Evolutionary conservation across 1,140 invertebrate species (phyloP).

Genomic region (Habropoda laboriosa): DNA sequence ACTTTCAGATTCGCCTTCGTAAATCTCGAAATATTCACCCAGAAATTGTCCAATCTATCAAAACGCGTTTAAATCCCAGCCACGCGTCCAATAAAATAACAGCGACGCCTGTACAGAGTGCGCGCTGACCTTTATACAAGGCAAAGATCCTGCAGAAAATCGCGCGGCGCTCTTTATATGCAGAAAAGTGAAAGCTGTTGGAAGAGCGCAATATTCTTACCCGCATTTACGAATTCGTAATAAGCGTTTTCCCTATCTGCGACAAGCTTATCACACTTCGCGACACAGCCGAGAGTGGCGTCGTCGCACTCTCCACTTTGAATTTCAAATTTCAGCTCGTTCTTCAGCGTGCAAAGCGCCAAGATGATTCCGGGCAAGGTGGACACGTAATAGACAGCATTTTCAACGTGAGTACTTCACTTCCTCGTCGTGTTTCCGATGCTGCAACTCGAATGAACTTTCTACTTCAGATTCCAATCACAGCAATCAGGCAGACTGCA

Average conservation of each 20-base stretch:
- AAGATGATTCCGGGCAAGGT: constrained; percentile 1
- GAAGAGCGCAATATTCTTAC: background rate
- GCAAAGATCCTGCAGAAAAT: constrained; percentile 5
- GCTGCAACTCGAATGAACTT: background rate
- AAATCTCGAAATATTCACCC: too few species aligned
- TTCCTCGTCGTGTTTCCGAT: too few species aligned
- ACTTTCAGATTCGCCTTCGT: too few species aligned
- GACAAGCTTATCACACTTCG: background rate
- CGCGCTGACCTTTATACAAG: constrained; percentile 11
- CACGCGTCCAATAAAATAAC: too few species aligned
- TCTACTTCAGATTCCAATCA: constrained; percentile 72
- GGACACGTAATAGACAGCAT: constrained; percentile 68
- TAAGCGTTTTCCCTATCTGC: background rate
- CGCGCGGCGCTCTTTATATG: constrained; percentile 18
- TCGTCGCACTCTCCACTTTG: background rate
- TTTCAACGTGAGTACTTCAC: constrained; percentile 71
- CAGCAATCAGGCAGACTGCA: constrained; percentile 72
- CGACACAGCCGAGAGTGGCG: background rate
- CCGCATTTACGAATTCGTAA: background rate
- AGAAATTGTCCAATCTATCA: background rate
- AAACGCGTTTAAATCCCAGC: too few species aligned
- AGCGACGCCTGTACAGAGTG: background rate
- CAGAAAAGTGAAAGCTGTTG: constrained; percentile 35
- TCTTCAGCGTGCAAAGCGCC: constrained; percentile 9
- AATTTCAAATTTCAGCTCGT: constrained; percentile 29